Evolutionary conservation across 1,140 invertebrate species (phyloP), one percentile per base, ranked within the genome.

Genomic region (Caenorhabditis latens): DNA sequence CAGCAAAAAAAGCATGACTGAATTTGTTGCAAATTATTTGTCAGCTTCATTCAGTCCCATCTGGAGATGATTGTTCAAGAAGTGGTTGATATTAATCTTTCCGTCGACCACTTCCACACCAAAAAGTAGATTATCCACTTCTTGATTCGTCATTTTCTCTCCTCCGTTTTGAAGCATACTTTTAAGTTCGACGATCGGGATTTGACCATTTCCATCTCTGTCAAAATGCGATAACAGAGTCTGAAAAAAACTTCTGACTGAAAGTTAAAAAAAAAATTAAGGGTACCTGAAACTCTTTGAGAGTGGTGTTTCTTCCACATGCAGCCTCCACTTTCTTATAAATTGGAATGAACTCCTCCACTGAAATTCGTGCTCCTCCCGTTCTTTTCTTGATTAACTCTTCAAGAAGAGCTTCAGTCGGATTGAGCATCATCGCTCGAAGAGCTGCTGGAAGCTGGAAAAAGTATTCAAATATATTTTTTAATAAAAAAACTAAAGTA

Each of bases 261-360:
- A 42, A 58, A 43, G 6, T 50, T 11, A 2, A 21, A 13, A 86
- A 58, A 42, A 46, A 24, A 13, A 61, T 9, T 6, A 16, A 1
- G 6, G 9, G 21, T 82, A 86, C 85, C 75, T 79, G 46, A 55
- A 79, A 86, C 43, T 79, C 75, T 19, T 83, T 67, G 42, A 83
- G 16, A 13, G 65, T 86, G 6, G 86, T 71, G 14, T 50, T 71
- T 43, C 55, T 40, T 16, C 86, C 86, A 50, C 48, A 57, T n/a
- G 43, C 79, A 19, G 75, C 32, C 57, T 86, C 71, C 21, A 86
- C 82, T 6, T 86, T 86, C 24, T 86, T 71, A 21, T 86, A 86
- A n/a, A 86, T 86, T 21, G 86, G 86, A 42, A 71, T 86, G 32
- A 86, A 86, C 48, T 86, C 86, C 32, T 86, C 86, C 7, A 86